phyloP scores from a whole-genome alignment of 1,140 invertebrate genomes.

The Drosophila fuyamai region DNA sequence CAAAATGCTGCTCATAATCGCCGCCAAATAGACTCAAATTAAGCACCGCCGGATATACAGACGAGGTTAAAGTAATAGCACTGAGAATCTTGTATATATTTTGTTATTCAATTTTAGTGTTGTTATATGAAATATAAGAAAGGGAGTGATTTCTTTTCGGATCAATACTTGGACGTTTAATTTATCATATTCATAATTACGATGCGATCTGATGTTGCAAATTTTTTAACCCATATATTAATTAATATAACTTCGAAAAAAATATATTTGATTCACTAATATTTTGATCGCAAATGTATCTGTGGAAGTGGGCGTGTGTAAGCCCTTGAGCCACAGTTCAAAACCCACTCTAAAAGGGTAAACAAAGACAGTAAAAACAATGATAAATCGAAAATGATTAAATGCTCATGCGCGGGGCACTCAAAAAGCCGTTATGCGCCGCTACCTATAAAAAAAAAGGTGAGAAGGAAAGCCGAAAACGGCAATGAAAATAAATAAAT shows the following conservation, averaged over 20 bases:
- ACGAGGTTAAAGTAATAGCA: background rate
- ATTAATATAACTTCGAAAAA: too few relatives aligned
- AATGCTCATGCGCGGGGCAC: constrained; percentile 33
- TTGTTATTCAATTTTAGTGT: too few relatives aligned
- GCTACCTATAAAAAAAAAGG: constrained; percentile 9
- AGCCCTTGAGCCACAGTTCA: constrained; percentile 54
- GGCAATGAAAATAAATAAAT: constrained; percentile 45
- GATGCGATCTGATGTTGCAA: too few relatives aligned
- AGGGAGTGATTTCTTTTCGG: too few relatives aligned
- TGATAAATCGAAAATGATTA: constrained; percentile 26
- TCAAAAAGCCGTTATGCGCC: constrained; percentile 56
- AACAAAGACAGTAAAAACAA: constrained; percentile 17
- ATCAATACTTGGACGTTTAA: too few relatives aligned
- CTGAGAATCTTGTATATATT: background rate
- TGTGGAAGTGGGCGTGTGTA: constrained; percentile 42
- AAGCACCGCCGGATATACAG: constrained; percentile 15
- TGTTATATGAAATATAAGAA: too few relatives aligned
- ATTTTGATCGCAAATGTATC: background rate
- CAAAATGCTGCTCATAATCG: background rate
- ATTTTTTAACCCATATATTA: too few relatives aligned
- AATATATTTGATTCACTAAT: too few relatives aligned
- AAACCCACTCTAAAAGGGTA: constrained; percentile 38
- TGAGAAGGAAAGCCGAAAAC: constrained; percentile 31
- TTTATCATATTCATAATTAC: too few relatives aligned
- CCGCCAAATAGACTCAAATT: background rate